phyloP scores from a whole-genome alignment of 2,888 invertebrate genomes.

The Drosophila melanosoma region DNA sequence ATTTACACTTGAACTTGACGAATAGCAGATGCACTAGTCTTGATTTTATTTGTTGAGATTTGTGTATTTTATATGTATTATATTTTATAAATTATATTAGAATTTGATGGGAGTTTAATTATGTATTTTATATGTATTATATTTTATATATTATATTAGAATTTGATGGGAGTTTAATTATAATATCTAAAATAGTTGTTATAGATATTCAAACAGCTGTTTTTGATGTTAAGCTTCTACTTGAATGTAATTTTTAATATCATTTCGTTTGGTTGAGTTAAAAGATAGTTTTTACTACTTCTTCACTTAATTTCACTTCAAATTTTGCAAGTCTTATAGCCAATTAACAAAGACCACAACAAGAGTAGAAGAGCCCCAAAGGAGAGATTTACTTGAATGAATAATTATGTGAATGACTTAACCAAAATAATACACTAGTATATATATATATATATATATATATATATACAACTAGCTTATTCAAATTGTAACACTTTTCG shows the following conservation, averaged over 20 bases:
- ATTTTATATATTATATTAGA: neutral
- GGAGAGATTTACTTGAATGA: conserved; percentile 1
- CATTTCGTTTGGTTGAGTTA: neutral
- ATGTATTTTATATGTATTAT: too few species aligned
- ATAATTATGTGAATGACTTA: conserved; percentile 12
- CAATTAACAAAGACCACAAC: neutral
- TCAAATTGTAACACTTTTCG: neutral
- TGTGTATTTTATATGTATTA: too few species aligned
- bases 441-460: neutral
- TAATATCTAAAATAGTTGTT: neutral
- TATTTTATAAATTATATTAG: neutral
- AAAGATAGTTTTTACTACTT: neutral
- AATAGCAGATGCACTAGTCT: conserved; percentile 28
- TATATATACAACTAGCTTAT: neutral
- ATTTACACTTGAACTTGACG: conserved; percentile 22
- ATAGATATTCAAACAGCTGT: neutral
- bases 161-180: neutral
- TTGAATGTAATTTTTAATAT: neutral
- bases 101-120: too few species aligned
- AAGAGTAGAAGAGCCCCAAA: neutral
- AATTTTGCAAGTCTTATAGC: neutral
- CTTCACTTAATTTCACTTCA: neutral
- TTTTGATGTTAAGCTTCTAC: neutral
- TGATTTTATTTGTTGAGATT: neutral
- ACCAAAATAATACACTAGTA: conserved; percentile 3